These are phyloP conservation scores for Imbricaverruca yamaguchii DNA, from an alignment of 2,888 invertebrate species.

Conservation along the genomic window DNA sequence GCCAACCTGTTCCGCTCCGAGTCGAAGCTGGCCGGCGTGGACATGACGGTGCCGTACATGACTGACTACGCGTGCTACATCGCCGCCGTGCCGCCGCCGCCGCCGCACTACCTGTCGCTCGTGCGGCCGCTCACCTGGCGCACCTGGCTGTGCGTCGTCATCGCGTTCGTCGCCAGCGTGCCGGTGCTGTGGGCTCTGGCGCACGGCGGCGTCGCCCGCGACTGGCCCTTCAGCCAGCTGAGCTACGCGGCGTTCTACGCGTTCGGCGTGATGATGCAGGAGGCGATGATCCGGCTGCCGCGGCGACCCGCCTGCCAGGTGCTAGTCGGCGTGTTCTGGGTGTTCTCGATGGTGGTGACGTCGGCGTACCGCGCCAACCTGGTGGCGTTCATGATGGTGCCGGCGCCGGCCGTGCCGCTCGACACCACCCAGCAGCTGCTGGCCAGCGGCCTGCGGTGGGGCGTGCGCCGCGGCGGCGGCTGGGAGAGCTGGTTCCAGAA, in stretches of 20 bases:
- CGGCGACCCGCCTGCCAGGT: slow-evolving; percentile 16
- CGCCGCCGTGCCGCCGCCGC: slow-evolving; percentile 30
- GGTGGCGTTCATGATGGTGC: slow-evolving; percentile 30
- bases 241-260: slow-evolving; percentile 26
- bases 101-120: slow-evolving; percentile 26
- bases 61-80: slow-evolving; percentile 33
- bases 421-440: slow-evolving; percentile 29
- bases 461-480: slow-evolving; percentile 30
- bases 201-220: slow-evolving; percentile 15
- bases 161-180: neutral
- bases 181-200: neutral
- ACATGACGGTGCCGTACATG: slow-evolving; percentile 32
- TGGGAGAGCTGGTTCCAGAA: slow-evolving; percentile 32
- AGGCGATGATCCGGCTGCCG: slow-evolving; percentile 24
- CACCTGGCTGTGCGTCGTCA: neutral
- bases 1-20: slow-evolving; percentile 32
- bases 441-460: slow-evolving; percentile 30
- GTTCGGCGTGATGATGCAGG: slow-evolving; percentile 27
- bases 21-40: slow-evolving; percentile 29
- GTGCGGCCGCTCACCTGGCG: slow-evolving; percentile 25
- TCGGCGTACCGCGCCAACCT: slow-evolving; percentile 27
- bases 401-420: slow-evolving; percentile 27
- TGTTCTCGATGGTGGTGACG: slow-evolving; percentile 20
- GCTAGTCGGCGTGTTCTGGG: neutral
- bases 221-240: slow-evolving; percentile 19